Evolutionary conservation across 2,113 vertebrate genomes (phyloP).

Genomic region (Herpailurus yagouaroundi): DNA sequence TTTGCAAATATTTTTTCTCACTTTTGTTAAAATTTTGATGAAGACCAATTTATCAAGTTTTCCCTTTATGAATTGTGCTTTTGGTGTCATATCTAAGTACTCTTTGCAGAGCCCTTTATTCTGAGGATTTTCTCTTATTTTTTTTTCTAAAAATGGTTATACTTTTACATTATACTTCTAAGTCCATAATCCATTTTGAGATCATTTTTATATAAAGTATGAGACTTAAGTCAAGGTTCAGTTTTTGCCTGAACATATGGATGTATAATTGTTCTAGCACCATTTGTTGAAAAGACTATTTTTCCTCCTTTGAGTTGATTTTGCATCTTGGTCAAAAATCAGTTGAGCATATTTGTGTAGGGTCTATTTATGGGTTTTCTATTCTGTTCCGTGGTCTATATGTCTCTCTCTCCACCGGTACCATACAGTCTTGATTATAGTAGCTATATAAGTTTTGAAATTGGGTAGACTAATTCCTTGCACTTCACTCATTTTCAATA

Average conservation of each 20-base stretch:
- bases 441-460: slow-evolving; percentile 1
- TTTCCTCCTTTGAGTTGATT: neutral
- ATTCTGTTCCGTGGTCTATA: neutral
- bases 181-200: neutral
- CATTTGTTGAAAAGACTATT: neutral
- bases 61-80: neutral
- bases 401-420: neutral
- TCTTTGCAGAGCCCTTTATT: neutral
- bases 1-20: neutral
- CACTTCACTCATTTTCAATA: slow-evolving; percentile 17
- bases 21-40: neutral
- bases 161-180: neutral
- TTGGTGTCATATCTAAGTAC: neutral
- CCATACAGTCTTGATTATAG: neutral
- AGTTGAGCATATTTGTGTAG: neutral
- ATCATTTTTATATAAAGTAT: slow-evolving; percentile 18
- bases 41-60: neutral
- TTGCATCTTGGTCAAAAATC: neutral
- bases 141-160: neutral
- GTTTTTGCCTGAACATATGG: neutral
- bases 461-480: neutral
- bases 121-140: neutral
- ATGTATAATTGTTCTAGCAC: neutral
- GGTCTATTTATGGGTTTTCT: neutral
- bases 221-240: neutral